Conservation (phyloP, 2,113 vertebrate species). For the Ancistrus triradiatus region DNA sequence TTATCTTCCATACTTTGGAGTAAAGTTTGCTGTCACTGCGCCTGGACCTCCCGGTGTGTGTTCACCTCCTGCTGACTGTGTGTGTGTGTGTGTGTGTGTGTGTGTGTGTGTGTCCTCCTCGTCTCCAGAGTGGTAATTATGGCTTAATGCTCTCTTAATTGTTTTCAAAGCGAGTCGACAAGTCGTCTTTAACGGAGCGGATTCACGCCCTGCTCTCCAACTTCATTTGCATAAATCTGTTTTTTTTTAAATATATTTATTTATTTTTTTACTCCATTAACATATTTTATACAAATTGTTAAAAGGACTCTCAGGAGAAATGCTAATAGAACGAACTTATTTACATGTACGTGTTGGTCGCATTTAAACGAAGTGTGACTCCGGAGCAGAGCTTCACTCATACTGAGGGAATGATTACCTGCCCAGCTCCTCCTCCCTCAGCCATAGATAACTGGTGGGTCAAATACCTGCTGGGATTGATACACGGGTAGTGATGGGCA, state of each 20-base stretch:
- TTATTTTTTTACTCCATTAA: slow-evolving; percentile 44
- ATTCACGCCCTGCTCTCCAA: slow-evolving; percentile 39
- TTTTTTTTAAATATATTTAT: slow-evolving; percentile 41
- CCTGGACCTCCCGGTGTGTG: neutral
- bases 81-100: neutral
- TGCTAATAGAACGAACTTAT: slow-evolving; percentile 31
- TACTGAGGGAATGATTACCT: too few relatives aligned
- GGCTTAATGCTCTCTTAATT: slow-evolving; percentile 46
- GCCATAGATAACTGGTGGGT: too few relatives aligned
- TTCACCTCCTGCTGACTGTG: neutral
- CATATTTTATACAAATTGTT: slow-evolving; percentile 53
- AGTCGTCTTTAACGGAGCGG: slow-evolving; percentile 38
- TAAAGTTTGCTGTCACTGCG: slow-evolving; percentile 21
- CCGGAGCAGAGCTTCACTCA: too few relatives aligned
- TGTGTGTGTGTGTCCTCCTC: neutral
- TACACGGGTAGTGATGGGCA: too few relatives aligned
- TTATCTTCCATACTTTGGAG: neutral
- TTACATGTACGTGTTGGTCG: slow-evolving; percentile 25
- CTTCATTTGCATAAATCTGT: slow-evolving; percentile 48
- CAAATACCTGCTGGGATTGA: too few relatives aligned
- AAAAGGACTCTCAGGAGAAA: slow-evolving; percentile 48
- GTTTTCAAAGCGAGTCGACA: slow-evolving; percentile 46
- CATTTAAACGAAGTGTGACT: slow-evolving; percentile 29
- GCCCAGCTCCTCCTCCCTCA: too few relatives aligned
- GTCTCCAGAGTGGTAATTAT: slow-evolving; percentile 36